These are phyloP conservation scores for Phengaris alcon DNA, from an alignment of 2,888 invertebrate genomes.

Conservation along the genomic window DNA sequence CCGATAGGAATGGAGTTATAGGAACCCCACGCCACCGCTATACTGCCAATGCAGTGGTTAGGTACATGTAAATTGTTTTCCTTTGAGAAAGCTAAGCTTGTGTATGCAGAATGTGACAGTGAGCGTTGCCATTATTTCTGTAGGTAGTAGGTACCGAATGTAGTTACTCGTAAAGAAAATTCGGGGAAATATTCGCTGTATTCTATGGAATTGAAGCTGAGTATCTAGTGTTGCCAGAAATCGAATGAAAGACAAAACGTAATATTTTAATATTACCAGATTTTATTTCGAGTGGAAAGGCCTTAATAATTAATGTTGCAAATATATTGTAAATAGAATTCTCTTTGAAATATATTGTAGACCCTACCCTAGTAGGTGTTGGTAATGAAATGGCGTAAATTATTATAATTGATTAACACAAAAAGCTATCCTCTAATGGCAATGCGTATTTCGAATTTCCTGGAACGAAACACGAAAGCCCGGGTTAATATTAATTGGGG, in stretches of 20 bases:
- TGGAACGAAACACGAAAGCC: constrained; percentile 7
- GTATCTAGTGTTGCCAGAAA: not conserved
- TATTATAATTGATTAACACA: constrained; percentile 15
- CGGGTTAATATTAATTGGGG: not conserved
- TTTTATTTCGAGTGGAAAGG: not conserved
- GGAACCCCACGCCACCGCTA: too few relatives aligned
- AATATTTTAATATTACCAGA: not conserved
- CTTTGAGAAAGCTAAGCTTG: constrained; percentile 11
- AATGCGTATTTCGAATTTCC: constrained; percentile 8
- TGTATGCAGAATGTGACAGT: constrained; percentile 11
- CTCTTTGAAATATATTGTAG: not conserved
- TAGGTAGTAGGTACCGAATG: not conserved
- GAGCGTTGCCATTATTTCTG: constrained; percentile 1
- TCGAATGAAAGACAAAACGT: not conserved
- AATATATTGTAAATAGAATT: not conserved
- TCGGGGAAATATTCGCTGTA: not conserved
- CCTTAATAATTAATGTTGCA: not conserved
- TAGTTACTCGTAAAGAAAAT: not conserved
- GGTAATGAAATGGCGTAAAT: constrained; percentile 1
- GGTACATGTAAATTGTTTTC: not conserved
- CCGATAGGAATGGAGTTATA: too few relatives aligned
- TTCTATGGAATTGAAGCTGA: not conserved
- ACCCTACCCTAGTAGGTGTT: not conserved
- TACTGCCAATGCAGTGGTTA: too few relatives aligned
- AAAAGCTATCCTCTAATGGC: constrained; percentile 17